phyloP scores from a whole-genome alignment of 2,113 vertebrate species.

The Catagonus wagneri region DNA sequence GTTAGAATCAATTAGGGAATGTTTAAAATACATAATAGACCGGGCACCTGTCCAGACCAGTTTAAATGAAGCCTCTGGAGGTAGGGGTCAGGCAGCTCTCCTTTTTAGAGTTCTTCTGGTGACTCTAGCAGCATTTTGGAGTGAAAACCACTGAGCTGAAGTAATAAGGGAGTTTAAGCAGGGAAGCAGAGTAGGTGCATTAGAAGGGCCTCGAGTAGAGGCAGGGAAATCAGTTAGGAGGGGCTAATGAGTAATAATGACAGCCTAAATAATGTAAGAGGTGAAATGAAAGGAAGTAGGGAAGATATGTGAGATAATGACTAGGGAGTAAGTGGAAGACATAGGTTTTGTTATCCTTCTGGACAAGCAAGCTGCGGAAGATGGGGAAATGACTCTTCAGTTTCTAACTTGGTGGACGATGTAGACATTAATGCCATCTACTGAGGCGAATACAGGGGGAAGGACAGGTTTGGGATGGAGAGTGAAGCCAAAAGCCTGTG shows the following conservation, averaged over 20 bases:
- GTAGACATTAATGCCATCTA: background rate
- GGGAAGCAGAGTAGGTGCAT: background rate
- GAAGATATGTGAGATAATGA: background rate
- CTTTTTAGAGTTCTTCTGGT: background rate
- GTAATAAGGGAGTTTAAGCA: background rate
- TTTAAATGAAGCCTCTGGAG: background rate
- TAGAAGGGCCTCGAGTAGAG: background rate
- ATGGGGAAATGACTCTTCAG: background rate
- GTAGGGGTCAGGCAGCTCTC: background rate
- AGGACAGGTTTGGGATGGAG: background rate
- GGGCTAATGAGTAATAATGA: background rate
- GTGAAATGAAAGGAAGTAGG: background rate
- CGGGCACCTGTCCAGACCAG: background rate
- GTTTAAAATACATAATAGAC: background rate
- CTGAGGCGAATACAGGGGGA: background rate
- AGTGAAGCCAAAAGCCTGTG: background rate
- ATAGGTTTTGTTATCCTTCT: background rate
- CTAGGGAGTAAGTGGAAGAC: background rate
- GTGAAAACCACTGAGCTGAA: background rate
- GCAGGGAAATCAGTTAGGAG: background rate
- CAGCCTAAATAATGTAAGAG: background rate
- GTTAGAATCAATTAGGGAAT: background rate
- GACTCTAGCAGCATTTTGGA: background rate
- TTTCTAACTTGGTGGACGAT: background rate
- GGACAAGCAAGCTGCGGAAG: background rate